These are phyloP conservation scores for Nycticorax nycticorax DNA, from an alignment of 2,113 vertebrate genomes.

Conservation along the genomic window DNA sequence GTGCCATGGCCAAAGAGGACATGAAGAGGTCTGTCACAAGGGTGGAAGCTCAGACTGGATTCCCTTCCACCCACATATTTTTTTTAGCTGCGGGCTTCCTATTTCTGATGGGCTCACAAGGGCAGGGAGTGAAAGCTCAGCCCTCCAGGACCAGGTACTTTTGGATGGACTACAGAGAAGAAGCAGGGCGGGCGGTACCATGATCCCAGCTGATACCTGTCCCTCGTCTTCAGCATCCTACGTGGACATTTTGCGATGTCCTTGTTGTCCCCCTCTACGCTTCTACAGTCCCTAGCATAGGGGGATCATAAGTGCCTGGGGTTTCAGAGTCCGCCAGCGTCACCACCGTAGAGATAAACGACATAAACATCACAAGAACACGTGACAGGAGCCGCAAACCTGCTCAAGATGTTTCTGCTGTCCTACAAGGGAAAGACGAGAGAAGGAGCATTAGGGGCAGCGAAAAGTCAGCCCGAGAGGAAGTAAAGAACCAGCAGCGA, in stretches of 20 bases:
- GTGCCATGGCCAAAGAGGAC: fast-evolving
- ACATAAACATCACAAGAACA: fast-evolving
- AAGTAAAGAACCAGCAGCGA: background rate
- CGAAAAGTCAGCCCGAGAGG: background rate
- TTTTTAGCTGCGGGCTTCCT: background rate
- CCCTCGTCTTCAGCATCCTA: background rate
- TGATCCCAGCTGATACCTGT: background rate
- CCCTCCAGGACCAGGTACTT: fast-evolving
- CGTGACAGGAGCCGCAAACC: background rate
- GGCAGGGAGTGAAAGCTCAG: background rate
- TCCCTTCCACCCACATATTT: background rate
- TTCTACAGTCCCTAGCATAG: fast-evolving
- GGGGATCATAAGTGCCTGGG: fast-evolving
- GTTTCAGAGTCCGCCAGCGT: background rate
- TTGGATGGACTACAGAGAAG: background rate
- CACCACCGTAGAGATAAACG: fast-evolving
- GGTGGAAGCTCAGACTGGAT: background rate
- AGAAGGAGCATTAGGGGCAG: background rate
- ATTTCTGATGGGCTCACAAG: background rate
- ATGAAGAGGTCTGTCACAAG: background rate
- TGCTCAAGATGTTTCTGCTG: background rate
- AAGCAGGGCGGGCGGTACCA: background rate
- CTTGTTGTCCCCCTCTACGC: background rate
- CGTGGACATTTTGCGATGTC: background rate
- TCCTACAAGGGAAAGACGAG: background rate